Evolutionary conservation across 2,888 invertebrate genomes (phyloP), one percentile per base, ranked within the genome.

Genomic region (Agrotis exclamationis): DNA sequence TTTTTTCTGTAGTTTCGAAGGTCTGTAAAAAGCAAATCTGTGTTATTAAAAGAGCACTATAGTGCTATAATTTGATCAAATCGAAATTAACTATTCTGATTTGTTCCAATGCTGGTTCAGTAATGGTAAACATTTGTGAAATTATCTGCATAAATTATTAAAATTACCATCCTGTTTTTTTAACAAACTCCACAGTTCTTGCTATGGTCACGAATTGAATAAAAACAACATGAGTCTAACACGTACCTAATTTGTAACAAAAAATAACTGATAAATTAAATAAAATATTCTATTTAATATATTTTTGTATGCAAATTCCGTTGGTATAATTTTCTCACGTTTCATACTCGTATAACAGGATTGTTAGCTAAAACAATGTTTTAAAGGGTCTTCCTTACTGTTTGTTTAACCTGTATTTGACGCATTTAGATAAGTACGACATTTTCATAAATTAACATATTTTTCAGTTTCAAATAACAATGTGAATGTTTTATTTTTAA

Each of bases 381-480:
- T 67, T 20, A 20, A 79, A 67, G 50, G 48, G 65, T 62, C 28
- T 20, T n/a, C 28, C 16, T 20, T 45, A n/a, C 53, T 13, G 56
- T 71, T 71, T 71, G 63, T 66, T 47, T 44, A 28, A 63, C 63
- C 22, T 48, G 54, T 80, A 76, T 48, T 59, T 81, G 77, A 66
- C 54, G 53, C 65, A 51, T 51, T 56, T 28, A 70, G 70, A 76
- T 76, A 60, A 5, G 24, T 51, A 0, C 39, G 14, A n/a, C n/a
- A 75, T 81, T 76, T 56, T 28, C 58, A 81, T 70, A 76, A 60
- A 65, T 69, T 78, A 62, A n/a, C 76, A 74, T 75, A 62, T 58
- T 50, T 62, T 69, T n/a, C 57, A 48, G 51, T 67, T 48, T n/a
- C 0, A 45, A 47, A 62, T 14, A 57, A 62, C 39, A 24, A 39